Evolutionary conservation across 2,888 invertebrate genomes (phyloP), one percentile per base, ranked within the genome.

Genomic region (Caenorhabditis uteleia): DNA sequence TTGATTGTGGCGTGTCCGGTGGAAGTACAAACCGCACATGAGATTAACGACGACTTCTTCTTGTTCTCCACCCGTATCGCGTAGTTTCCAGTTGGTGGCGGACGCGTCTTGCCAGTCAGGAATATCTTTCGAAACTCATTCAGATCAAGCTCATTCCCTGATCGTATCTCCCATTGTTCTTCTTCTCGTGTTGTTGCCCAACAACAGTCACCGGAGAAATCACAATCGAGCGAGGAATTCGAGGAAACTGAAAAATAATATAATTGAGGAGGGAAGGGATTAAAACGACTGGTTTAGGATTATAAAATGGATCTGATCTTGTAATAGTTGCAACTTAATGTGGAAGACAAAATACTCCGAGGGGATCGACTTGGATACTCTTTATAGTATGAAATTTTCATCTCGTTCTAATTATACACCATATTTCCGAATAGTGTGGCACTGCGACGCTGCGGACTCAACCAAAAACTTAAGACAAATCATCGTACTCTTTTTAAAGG

Each of bases 51-150:
- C 8, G 66, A 66, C 18, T 50, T 54, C 21, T 45, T 40, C 25
- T 59, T 54, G 36, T 53, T 55, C 34, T 59, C 64, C 1, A 62
- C 59, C 5, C 70, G 62, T 40, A 64, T 56, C 46, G 66, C 53
- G 33, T 67, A 70, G 33, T 70, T 67, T n/a, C 59, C 66, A 31
- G 49, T 46, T 18, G 76, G 76, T n/a, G 76, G 76, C 3, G 69
- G 68, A 42, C 59, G 59, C 25, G 67, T 60, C 31, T 67, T 67
- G 21, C 74, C 74, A 14, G 68, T 58, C 40, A 75, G 55, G 42
- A 76, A 76, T 3, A 62, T 69, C 45, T 66, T 67, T 36, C 73
- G 49, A 42, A 75, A 76, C 36, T 70, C 74, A 51, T 74, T 74
- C 36, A 74, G 39, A 40, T 70, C 59, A 23, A 70, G 21, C 14